phyloP scores from a whole-genome alignment of 1,140 invertebrate genomes.

The Nebria ingens region DNA sequence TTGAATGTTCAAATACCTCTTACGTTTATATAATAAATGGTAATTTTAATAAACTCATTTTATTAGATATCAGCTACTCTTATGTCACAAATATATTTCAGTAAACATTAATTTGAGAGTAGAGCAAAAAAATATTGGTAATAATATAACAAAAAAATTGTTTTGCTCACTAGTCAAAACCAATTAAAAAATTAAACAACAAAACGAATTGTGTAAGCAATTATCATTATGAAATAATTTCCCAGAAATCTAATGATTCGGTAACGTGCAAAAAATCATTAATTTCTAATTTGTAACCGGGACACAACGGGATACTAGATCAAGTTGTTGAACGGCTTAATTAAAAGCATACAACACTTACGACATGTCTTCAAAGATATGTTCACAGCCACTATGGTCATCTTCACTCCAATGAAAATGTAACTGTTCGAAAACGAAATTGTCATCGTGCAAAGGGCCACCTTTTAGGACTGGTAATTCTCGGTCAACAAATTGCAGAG shows the following conservation, averaged over 20 bases:
- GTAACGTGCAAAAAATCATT: not conserved
- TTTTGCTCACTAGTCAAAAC: too few relatives aligned
- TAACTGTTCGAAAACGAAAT: conserved; percentile 61
- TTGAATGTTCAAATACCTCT: too few relatives aligned
- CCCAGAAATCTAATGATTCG: conserved; percentile 9
- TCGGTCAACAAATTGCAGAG: conserved; percentile 25
- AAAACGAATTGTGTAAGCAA: too few relatives aligned
- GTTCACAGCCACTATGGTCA: conserved; percentile 66
- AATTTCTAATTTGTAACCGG: not conserved
- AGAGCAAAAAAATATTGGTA: too few relatives aligned
- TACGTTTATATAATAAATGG: too few relatives aligned
- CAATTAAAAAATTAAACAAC: too few relatives aligned
- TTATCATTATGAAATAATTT: not conserved
- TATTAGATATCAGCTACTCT: too few relatives aligned
- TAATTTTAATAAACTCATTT: too few relatives aligned
- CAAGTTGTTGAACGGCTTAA: not conserved
- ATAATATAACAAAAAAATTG: too few relatives aligned
- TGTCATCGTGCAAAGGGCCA: conserved; percentile 51
- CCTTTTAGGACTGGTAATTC: conserved; percentile 39
- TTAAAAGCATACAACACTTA: conserved; percentile 35
- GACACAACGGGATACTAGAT: not conserved
- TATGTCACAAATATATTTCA: too few relatives aligned
- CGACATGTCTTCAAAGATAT: conserved; percentile 57
- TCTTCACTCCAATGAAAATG: conserved; percentile 78
- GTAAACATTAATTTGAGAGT: too few relatives aligned